A percentile compares a stretch with the other conserved stretches of the same genome.
phyloP scores from a whole-genome alignment of 2,797 vertebrate genomes.

The Lemur catta region DNA sequence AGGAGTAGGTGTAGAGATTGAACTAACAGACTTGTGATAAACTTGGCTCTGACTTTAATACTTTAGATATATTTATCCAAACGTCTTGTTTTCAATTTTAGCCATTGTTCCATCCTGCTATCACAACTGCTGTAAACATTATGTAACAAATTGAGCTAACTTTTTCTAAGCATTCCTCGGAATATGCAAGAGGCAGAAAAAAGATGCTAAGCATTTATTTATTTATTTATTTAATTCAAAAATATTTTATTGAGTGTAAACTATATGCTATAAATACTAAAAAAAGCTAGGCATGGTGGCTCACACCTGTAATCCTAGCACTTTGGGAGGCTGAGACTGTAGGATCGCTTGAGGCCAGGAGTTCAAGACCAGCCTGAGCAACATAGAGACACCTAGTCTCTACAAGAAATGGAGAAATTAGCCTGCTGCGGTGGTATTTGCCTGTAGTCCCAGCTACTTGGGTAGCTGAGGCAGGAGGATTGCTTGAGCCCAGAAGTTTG shows the following conservation, averaged over 20 bases:
- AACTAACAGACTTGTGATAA: neutral
- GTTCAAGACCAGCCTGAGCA: neutral
- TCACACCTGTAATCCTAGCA: neutral
- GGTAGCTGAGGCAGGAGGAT: neutral
- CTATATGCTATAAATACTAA: neutral
- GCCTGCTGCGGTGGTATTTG: neutral
- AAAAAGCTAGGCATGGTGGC: neutral
- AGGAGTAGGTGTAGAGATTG: neutral
- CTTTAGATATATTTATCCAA: neutral
- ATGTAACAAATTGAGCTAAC: conserved; percentile 1
- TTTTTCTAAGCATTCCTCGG: neutral
- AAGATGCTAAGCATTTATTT: neutral
- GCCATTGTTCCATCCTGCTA: neutral
- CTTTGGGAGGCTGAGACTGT: neutral
- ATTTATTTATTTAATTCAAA: neutral
- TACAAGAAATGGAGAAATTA: neutral
- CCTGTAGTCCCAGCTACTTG: neutral
- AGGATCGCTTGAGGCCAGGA: neutral
- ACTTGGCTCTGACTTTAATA: conserved; percentile 17
- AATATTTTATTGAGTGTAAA: neutral
- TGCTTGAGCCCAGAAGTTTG: too few species aligned
- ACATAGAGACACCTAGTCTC: neutral
- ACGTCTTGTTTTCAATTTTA: conserved; percentile 28
- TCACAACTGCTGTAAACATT: neutral
- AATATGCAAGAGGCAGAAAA: neutral